These are phyloP conservation scores for Isaurus tuberculatus DNA, from an alignment of 92 coral and sea anemone genomes.

Conservation along the genomic window DNA sequence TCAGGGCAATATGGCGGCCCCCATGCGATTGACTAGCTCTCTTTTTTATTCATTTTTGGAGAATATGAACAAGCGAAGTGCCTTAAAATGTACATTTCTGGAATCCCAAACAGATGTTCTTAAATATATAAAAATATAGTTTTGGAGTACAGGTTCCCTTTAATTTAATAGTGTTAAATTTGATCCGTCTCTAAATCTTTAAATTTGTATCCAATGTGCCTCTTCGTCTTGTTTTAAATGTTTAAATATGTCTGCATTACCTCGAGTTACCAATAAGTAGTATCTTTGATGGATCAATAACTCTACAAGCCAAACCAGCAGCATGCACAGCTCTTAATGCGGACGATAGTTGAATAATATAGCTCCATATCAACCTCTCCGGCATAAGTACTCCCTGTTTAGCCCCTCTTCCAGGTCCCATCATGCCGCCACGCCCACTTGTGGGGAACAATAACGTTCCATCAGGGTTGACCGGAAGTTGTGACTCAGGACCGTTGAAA, in stretches of 20 bases:
- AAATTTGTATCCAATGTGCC: neutral
- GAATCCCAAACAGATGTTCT: too few species aligned
- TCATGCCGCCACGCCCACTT: conserved; percentile 64
- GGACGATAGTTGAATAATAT: conserved; percentile 95
- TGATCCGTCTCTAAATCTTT: neutral
- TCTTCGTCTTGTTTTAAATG: neutral
- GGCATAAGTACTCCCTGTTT: conserved; percentile 95
- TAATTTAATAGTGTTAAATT: too few species aligned
- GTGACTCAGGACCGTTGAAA: conserved; percentile 89
- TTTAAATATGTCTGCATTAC: conserved; percentile 37
- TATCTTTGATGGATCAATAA: conserved; percentile 98
- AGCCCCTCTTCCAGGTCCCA: conserved; percentile 76
- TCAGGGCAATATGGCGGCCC: too few species aligned
- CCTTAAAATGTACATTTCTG: too few species aligned
- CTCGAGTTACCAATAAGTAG: conserved; percentile 94
- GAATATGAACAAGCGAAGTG: too few species aligned
- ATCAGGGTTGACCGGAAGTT: conserved; percentile 81
- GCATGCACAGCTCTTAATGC: conserved; percentile 94
- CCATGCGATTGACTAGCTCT: too few species aligned
- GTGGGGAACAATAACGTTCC: conserved; percentile 84
- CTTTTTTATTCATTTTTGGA: too few species aligned
- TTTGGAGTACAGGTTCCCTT: too few species aligned
- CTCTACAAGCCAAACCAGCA: conserved; percentile 93
- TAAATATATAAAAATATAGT: too few species aligned
- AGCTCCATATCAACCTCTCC: conserved; percentile 98